Evolutionary conservation across 2,797 vertebrate species (phyloP).

Genomic region (Sarcophilus harrisii): DNA sequence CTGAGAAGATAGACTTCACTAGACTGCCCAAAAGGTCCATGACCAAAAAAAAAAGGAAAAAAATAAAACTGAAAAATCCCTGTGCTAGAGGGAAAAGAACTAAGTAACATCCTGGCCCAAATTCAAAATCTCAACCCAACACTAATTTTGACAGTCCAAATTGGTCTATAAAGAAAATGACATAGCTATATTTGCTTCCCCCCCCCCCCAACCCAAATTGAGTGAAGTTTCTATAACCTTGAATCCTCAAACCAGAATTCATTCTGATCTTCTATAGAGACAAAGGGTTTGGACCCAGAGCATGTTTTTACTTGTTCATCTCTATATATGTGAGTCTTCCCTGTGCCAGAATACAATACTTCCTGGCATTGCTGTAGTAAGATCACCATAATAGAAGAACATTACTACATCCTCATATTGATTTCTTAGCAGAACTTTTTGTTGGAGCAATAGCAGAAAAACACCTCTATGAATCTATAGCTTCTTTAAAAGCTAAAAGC

Average conservation of each 20-base stretch:
- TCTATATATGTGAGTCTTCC: conserved; percentile 28
- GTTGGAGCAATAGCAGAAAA: neutral
- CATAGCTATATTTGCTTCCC: neutral
- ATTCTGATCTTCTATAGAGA: neutral
- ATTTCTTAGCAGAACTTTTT: neutral
- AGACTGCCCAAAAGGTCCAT: neutral
- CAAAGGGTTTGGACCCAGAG: neutral
- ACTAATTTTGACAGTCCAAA: neutral
- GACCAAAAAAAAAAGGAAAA: neutral
- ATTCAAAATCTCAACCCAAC: neutral
- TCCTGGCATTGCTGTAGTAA: conserved; percentile 58
- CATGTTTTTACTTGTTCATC: neutral
- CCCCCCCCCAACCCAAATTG: neutral
- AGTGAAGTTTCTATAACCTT: neutral
- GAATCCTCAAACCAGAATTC: neutral
- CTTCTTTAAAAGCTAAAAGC: neutral
- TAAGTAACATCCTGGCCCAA: neutral
- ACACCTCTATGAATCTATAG: neutral
- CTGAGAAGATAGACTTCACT: neutral
- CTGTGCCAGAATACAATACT: conserved; percentile 37
- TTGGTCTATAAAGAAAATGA: neutral
- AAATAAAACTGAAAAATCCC: neutral
- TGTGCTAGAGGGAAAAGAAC: neutral
- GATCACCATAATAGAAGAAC: conserved; percentile 63
- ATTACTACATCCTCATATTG: conserved; percentile 25